phyloP scores from a whole-genome alignment of 2,113 vertebrate species.

The Rattus norvegicus region GRCr8 NC_086032.1:98995001-98995500 shows the following conservation, averaged over 20 bases:
- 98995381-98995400: not conserved
- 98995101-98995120: not conserved
- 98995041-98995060: constrained; percentile 6
- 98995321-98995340: constrained; percentile 67
- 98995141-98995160: not conserved
- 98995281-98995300: constrained; percentile 39
- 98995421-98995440: constrained; percentile 16
- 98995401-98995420: not conserved
- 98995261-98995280: constrained; percentile 16
- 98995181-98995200: not conserved
- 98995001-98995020: not conserved
- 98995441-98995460: constrained; percentile 6
- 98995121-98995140: not conserved
- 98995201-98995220: not conserved
- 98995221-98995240: not conserved
- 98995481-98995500: not conserved
- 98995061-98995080: constrained; percentile 8
- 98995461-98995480: not conserved
- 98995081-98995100: constrained; percentile 1
- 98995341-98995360: not conserved
- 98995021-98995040: not conserved
- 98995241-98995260: not conserved
- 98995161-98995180: not conserved
- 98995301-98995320: constrained; percentile 75
- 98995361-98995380: not conserved